Base-by-base conservation (phyloP, 1,140 invertebrate species). In the Drosophila miranda region DNA sequence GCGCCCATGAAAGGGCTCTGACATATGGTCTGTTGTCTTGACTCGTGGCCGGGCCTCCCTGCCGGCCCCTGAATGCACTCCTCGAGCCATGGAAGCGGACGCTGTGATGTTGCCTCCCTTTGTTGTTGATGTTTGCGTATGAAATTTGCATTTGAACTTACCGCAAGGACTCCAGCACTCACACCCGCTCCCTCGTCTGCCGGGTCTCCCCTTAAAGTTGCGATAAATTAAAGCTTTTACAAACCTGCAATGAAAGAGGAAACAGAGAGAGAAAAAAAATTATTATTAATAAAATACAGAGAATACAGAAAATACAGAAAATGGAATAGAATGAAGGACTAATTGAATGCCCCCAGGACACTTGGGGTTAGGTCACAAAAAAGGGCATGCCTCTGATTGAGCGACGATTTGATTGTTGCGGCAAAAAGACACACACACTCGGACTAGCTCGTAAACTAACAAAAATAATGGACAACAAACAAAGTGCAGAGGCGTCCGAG, bases 21-120 rank as follows among this genome's bases (percentile, higher is more conserved):
- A 68, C 66, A 69, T 69, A 64, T 68, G 66, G 51, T 54, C 49
- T 69, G 63, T 68, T 69, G 66, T 69, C 66, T 69, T 69, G 68
- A 69, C 63, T 69, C 64, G 67, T 67, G 42, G 64, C 62, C 30
- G 23, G 8, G 16, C 3, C 13, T 41, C 16, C 43, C 16, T 43
- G 44, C 48, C 9, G 43, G 23, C n/a, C 44, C 62, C 68, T 69
- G 66, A 69, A 68, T 69, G 66, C 66, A 68, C 68, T 69, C 68
- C 16, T 26, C 60, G 43, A 46, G 14, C 48, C 60, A 52, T 7
- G 19, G 58, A 44, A 34, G 44, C 63, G 68, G 44, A 68, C 34
- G 34, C 5, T 38, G 11, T 38, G 34, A 11, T 13, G 11, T 5
- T 38, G 34, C 34, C 34, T 13, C 34, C 34, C 34, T 38, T 38